A percentile compares a stretch with the other conserved stretches of the same genome.
phyloP scores from a whole-genome alignment of 2,797 vertebrate species.

The Lepidocolaptes lacrymiger region DNA sequence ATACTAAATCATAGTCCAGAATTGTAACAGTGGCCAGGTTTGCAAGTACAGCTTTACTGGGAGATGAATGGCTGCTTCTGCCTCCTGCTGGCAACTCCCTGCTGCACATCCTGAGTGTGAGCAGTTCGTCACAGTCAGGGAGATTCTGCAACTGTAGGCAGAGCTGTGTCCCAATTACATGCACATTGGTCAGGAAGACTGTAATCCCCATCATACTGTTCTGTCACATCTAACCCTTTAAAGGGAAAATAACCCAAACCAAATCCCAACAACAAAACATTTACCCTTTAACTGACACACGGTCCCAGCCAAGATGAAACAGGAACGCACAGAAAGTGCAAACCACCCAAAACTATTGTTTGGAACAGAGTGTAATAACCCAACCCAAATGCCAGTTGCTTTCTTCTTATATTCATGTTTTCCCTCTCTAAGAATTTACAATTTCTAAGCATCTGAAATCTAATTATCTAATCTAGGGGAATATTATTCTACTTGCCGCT shows the following conservation, averaged over 20 bases:
- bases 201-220: not conserved
- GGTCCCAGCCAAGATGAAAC: not conserved
- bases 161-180: not conserved
- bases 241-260: not conserved
- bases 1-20: not conserved
- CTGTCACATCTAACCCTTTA: not conserved
- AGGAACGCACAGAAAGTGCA: not conserved
- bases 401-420: not conserved
- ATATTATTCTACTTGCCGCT: not conserved
- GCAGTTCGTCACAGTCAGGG: not conserved
- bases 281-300: not conserved
- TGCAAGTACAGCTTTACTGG: not conserved
- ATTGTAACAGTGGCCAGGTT: not conserved
- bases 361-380: not conserved
- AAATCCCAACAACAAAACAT: not conserved
- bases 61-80: not conserved
- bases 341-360: not conserved
- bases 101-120: not conserved
- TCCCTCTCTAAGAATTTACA: not conserved
- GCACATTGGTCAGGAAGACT: not conserved
- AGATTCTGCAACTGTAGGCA: not conserved
- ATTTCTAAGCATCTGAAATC: not conserved
- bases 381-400: not conserved
- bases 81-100: not conserved
- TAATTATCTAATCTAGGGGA: not conserved